Evolutionary conservation across 2,888 invertebrate species (phyloP), one percentile per base, ranked within the genome.

Genomic region (Digitonthophagus gazella): DNA sequence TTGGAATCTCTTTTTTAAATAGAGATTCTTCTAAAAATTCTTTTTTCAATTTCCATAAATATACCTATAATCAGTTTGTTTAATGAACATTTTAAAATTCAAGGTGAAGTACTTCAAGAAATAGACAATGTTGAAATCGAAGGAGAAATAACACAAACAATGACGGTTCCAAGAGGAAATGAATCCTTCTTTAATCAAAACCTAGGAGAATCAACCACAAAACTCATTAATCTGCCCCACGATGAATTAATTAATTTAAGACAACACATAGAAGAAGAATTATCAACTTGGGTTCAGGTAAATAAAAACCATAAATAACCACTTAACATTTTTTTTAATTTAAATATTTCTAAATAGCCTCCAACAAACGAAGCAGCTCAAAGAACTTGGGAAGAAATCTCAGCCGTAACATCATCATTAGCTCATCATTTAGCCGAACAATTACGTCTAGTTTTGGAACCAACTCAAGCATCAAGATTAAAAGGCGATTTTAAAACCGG

Each of bases 401-500:
- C 89, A 79, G 83, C 86, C 0, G 83, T 87, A 2, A 87, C 89
- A 0, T 85, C 85, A 76, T 74, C 85, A 74, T 80, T 95, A 71
- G 92, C 96, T 0, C 89, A 93, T 67, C 93, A 95, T 74, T 85
- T 99, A 44, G 96, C 97, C 74, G 98, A 99, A 81, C 93, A 97
- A 76, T 85, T 99, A 71, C 86, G 99, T 61, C 87, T 99, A 0
- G 94, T 99, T 58, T 83, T 99, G 55, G 98, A 99, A 81, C 99
- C 99, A 0, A 97, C 97, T 0, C 93, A 95, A 76, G 93, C 97
- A 0, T 93, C 97, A 0, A 88, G 96, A 72, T 85, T 97, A 28
- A 94, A 89, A 84, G 99, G 99, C 15, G 99, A 99, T 83, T 99
- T 95, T 83, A 88, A 97, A 66, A 98, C 97, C 0, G 99, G 99